Conservation (phyloP, 1,140 invertebrate species). For the Phymastichus coffea region DNA sequence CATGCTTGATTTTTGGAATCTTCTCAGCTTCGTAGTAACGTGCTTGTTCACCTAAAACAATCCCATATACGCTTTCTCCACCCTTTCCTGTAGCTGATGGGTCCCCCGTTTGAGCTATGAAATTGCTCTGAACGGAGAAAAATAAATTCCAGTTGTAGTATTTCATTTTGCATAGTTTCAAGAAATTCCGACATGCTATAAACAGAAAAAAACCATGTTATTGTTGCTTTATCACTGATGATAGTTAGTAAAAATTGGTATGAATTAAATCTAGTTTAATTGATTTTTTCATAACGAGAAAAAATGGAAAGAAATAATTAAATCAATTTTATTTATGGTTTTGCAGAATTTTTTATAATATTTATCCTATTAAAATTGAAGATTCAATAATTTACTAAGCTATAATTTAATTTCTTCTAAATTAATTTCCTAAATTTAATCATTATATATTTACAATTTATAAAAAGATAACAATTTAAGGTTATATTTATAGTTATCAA, state of each 20-base stretch:
- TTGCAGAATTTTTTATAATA: constrained; percentile 1
- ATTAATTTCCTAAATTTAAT: too few species aligned
- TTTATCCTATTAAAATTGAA: background rate
- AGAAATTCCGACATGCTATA: constrained; percentile 88
- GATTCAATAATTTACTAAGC: background rate
- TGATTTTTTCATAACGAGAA: too few species aligned
- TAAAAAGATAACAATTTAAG: too few species aligned
- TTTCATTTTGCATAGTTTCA: constrained; percentile 98
- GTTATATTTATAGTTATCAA: background rate
- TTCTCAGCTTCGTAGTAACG: constrained; percentile 91
- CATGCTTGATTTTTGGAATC: constrained; percentile 89
- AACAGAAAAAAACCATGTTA: constrained; percentile 14
- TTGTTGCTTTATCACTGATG: background rate
- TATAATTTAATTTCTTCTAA: background rate
- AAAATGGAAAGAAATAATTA: too few species aligned
- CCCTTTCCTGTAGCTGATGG: constrained; percentile 89
- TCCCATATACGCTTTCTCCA: constrained; percentile 85
- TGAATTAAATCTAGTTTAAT: too few species aligned
- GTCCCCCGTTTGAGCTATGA: constrained; percentile 98
- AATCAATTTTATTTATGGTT: too few species aligned
- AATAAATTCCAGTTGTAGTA: constrained; percentile 98
- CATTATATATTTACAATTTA: too few species aligned
- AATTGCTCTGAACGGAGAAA: constrained; percentile 88
- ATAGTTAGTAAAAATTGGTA: background rate
- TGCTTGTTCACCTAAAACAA: constrained; percentile 83